phyloP scores from a whole-genome alignment of 2,888 invertebrate genomes.

The Linyphia triangularis region DNA sequence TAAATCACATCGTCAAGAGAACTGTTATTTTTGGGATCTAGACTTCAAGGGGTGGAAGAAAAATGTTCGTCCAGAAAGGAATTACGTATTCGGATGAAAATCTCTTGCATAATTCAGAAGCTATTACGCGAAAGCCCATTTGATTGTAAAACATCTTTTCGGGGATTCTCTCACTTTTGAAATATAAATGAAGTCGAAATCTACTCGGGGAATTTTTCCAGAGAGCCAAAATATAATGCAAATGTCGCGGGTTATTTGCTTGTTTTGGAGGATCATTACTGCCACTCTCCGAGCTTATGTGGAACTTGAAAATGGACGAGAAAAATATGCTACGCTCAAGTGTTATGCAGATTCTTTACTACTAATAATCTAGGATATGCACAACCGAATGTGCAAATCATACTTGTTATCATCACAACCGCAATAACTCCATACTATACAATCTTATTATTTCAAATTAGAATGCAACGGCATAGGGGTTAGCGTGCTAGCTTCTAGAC shows the following conservation, averaged over 20 bases:
- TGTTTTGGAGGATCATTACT: neutral
- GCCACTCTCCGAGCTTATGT: neutral
- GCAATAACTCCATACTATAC: too few relatives aligned
- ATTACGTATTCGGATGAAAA: slow-evolving; percentile 53
- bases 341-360: neutral
- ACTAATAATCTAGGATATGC: too few relatives aligned
- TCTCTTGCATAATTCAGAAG: slow-evolving; percentile 70
- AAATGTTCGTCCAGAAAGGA: slow-evolving; percentile 21
- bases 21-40: slow-evolving; percentile 44
- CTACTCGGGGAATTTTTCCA: neutral
- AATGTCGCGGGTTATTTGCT: neutral
- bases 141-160: slow-evolving; percentile 67
- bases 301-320: neutral
- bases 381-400: too few relatives aligned
- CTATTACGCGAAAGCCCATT: slow-evolving; percentile 59
- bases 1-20: slow-evolving; percentile 58
- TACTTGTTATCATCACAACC: too few relatives aligned
- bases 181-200: slow-evolving; percentile 60
- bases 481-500: too few relatives aligned
- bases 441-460: too few relatives aligned
- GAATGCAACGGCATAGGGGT: too few relatives aligned
- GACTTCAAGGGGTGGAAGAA: neutral
- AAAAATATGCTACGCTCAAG: neutral
- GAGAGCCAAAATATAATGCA: neutral
- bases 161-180: slow-evolving; percentile 38